phyloP scores from a whole-genome alignment of 2,888 invertebrate genomes.

The Thumatha senex region DNA sequence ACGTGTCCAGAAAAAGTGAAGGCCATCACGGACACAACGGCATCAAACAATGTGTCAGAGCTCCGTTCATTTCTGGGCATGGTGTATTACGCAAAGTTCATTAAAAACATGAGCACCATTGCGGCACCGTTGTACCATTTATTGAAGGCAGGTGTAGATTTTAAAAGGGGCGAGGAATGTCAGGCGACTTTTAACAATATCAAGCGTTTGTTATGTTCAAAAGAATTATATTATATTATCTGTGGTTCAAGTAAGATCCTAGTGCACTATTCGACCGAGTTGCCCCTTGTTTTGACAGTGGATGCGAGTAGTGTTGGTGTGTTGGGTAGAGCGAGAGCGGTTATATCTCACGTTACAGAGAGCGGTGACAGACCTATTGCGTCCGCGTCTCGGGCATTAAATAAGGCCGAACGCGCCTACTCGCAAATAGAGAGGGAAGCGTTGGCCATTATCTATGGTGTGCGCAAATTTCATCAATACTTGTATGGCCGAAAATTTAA shows the following conservation, averaged over 20 bases:
- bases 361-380: slow-evolving; percentile 1
- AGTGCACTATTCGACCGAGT: background rate
- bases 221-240: too few relatives aligned
- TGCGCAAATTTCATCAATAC: too few relatives aligned
- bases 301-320: background rate
- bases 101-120: slow-evolving; percentile 13
- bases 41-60: slow-evolving; percentile 7
- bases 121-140: background rate
- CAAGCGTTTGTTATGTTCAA: background rate
- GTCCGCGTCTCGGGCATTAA: background rate
- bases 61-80: slow-evolving; percentile 15
- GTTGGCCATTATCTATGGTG: too few relatives aligned
- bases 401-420: too few relatives aligned
- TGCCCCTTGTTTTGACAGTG: background rate
- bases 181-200: background rate
- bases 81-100: slow-evolving; percentile 21
- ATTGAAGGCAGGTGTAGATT: background rate
- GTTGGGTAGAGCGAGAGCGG: too few relatives aligned
- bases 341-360: background rate
- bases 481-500: too few relatives aligned
- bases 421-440: too few relatives aligned
- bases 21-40: background rate
- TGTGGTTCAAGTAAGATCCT: background rate
- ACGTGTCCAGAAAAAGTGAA: slow-evolving; percentile 8
- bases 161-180: background rate